A percentile compares a stretch with the other conserved stretches of the same genome.
Conservation (phyloP, 2,888 invertebrate species). For the Phaonia tiefii region DNA sequence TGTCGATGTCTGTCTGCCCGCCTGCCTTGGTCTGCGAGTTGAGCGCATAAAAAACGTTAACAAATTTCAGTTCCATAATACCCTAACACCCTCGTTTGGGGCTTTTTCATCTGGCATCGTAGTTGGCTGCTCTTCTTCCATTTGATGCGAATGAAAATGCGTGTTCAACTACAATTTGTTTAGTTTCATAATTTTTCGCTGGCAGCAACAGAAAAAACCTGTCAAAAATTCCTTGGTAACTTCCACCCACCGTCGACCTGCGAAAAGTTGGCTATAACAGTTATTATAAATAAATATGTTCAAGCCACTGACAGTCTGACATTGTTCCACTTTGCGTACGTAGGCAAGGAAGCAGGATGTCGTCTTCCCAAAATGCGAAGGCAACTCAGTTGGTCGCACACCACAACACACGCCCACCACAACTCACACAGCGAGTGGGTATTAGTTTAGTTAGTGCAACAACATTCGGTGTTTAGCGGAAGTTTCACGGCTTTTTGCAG, state of each 20-base stretch:
- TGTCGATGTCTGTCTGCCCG: not conserved
- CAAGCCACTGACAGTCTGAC: slow-evolving; percentile 57
- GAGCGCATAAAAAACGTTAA: not conserved
- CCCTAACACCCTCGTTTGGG: slow-evolving; percentile 54
- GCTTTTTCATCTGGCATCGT: slow-evolving; percentile 2
- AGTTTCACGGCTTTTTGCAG: slow-evolving; percentile 49
- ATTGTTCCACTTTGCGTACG: slow-evolving; percentile 30
- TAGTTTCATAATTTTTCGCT: slow-evolving; percentile 33
- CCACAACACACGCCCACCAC: not conserved
- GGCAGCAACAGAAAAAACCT: slow-evolving; percentile 22
- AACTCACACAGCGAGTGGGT: slow-evolving; percentile 15
- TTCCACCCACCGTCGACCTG: slow-evolving; percentile 18
- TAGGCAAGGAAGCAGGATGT: slow-evolving; percentile 1
- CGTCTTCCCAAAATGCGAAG: not conserved
- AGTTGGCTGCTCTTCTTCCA: not conserved
- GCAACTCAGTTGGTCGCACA: not conserved
- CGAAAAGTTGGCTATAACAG: slow-evolving; percentile 35
- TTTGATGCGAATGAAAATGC: slow-evolving; percentile 49
- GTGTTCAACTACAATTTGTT: slow-evolving; percentile 57
- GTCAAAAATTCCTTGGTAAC: slow-evolving; percentile 24
- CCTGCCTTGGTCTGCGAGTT: slow-evolving; percentile 6
- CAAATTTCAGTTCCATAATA: slow-evolving; percentile 38
- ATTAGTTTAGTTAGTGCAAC: slow-evolving; percentile 27
- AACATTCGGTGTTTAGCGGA: slow-evolving; percentile 31
- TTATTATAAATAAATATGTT: slow-evolving; percentile 59